Conservation (phyloP, 2,888 invertebrate genomes). For the Octodonta nipae region DNA sequence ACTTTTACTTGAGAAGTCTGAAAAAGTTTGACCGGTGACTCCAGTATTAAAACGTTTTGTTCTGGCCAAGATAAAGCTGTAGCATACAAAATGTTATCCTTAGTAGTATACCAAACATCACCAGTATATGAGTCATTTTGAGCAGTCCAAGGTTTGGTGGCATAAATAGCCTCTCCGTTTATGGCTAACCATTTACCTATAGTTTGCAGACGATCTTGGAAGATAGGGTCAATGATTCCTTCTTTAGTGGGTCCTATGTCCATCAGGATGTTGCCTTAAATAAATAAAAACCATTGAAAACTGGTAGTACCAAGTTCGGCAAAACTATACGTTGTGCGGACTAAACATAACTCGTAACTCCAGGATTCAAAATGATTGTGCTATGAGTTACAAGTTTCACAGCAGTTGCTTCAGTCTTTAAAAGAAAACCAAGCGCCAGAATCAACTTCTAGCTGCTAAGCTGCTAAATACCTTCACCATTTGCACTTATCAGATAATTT, state of each 20-base stretch:
- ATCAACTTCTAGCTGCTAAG: too few species aligned
- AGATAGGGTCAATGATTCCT: conserved; percentile 73
- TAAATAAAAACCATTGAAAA: too few species aligned
- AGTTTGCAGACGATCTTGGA: conserved; percentile 65
- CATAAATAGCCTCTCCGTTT: conserved; percentile 81
- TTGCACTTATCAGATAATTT: too few species aligned
- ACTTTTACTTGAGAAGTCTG: conserved; percentile 27
- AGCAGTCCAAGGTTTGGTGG: conserved; percentile 58
- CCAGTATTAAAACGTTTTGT: conserved; percentile 37
- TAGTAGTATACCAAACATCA: conserved; percentile 27
- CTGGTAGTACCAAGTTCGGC: too few species aligned
- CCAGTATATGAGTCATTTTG: conserved; percentile 69
- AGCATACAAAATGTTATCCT: conserved; percentile 45
- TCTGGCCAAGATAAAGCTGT: conserved; percentile 58
- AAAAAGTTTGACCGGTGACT: conserved; percentile 29
- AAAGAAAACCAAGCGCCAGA: too few species aligned
- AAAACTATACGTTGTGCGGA: too few species aligned
- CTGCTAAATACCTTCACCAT: too few species aligned
- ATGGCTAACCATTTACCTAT: conserved; percentile 65
- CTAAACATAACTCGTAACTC: too few species aligned
- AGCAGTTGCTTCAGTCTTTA: too few species aligned
- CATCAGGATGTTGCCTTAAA: conserved; percentile 54
- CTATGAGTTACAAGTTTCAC: too few species aligned
- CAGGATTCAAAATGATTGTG: too few species aligned
- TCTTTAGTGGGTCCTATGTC: conserved; percentile 85